Evolutionary conservation across 1,140 invertebrate genomes (phyloP).

Genomic region (Hylaeus anthracinus): DNA sequence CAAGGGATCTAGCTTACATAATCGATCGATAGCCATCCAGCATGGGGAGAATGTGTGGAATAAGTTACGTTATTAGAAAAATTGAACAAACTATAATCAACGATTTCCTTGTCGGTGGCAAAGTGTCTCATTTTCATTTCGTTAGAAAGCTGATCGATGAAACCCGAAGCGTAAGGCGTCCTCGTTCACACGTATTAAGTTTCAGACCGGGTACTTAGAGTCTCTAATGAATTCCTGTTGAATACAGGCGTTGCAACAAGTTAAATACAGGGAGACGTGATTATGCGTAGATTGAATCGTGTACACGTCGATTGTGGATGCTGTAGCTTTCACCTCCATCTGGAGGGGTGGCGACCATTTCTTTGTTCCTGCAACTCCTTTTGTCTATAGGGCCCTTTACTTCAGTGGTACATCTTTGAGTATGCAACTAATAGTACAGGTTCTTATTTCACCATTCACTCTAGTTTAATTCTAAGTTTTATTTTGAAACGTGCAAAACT

Average conservation of each 20-base stretch:
- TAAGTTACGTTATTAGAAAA: too few species aligned
- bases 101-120: not conserved
- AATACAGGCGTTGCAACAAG: not conserved
- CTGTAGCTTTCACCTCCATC: constrained; percentile 10
- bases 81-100: not conserved
- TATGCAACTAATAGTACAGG: too few species aligned
- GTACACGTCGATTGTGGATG: not conserved
- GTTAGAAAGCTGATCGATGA: constrained; percentile 27
- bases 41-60: too few species aligned
- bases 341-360: not conserved
- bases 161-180: not conserved
- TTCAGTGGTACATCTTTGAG: too few species aligned
- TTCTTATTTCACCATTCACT: too few species aligned
- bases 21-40: too few species aligned
- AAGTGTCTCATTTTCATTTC: not conserved
- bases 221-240: not conserved
- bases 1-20: too few species aligned
- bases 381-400: too few species aligned
- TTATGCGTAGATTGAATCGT: not conserved
- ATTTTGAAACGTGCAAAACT: too few species aligned
- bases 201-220: not conserved
- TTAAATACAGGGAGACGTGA: not conserved
- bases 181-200: not conserved
- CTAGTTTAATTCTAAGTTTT: too few species aligned
- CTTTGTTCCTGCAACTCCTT: not conserved